These are phyloP conservation scores for Nesoenas mayeri DNA, from an alignment of 2,113 vertebrate genomes.

Conservation along the genomic window DNA sequence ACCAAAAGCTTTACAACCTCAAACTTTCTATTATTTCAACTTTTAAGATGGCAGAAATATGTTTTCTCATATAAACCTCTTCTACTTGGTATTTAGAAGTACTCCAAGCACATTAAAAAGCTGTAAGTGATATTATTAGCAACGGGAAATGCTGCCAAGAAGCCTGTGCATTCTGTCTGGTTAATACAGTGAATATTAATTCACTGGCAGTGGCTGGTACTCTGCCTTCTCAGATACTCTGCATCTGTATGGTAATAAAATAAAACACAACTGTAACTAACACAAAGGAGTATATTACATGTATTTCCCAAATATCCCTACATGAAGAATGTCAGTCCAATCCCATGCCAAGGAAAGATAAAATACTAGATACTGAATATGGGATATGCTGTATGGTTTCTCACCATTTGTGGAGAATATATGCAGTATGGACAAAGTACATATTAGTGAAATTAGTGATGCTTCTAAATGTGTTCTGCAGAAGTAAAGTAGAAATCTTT, in stretches of 20 bases:
- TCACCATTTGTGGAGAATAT: not conserved
- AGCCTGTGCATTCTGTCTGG: not conserved
- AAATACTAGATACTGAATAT: not conserved
- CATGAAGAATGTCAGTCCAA: not conserved
- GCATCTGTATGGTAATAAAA: not conserved
- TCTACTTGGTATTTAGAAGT: not conserved
- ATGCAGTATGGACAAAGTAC: not conserved
- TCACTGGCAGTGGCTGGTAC: not conserved
- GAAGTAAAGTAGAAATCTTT: not conserved
- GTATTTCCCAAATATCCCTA: not conserved
- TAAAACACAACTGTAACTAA: not conserved
- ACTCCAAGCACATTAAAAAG: not conserved
- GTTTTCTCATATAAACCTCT: not conserved
- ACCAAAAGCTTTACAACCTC: not conserved
- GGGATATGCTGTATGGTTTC: not conserved
- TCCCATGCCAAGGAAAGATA: not conserved
- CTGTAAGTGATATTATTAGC: not conserved
- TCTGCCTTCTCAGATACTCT: not conserved
- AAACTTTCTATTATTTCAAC: not conserved
- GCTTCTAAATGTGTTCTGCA: not conserved
- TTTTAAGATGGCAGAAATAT: not conserved
- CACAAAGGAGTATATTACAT: not conserved
- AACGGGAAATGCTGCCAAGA: not conserved
- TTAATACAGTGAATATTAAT: rapidly evolving
- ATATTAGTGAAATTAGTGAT: not conserved